A percentile compares a stretch with the other conserved stretches of the same genome.
Evolutionary conservation across 2,797 vertebrate species (phyloP).

Genomic region (Phrynocephalus guinanensis): DNA sequence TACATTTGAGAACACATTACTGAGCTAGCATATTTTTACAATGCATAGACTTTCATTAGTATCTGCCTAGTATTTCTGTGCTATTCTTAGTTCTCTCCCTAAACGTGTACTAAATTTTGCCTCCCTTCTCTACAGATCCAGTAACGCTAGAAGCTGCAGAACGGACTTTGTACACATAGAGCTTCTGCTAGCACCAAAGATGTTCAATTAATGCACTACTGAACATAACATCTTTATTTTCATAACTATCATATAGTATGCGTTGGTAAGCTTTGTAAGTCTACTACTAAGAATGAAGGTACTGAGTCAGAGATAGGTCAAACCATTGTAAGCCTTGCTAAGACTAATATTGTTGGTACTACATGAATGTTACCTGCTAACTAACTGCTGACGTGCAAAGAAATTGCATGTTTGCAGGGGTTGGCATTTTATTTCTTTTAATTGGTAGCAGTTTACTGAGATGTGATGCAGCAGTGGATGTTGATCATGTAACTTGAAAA

Average conservation of each 20-base stretch:
- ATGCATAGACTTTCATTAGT: neutral
- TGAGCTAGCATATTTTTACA: neutral
- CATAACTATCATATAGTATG: slow-evolving; percentile 71
- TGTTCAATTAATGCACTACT: slow-evolving; percentile 67
- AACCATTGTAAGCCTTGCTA: slow-evolving; percentile 64
- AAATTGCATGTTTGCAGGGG: slow-evolving; percentile 37
- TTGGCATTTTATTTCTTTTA: slow-evolving; percentile 13
- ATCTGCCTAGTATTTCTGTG: neutral
- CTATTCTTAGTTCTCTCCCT: neutral
- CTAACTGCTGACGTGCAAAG: slow-evolving; percentile 36
- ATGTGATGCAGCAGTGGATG: slow-evolving; percentile 38
- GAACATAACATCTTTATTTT: slow-evolving; percentile 71
- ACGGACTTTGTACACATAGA: slow-evolving; percentile 47
- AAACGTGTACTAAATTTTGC: neutral
- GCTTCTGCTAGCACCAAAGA: slow-evolving; percentile 80
- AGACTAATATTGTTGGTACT: slow-evolving; percentile 62
- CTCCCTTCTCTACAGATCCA: slow-evolving; percentile 46
- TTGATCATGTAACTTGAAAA: slow-evolving; percentile 50
- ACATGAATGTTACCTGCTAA: slow-evolving; percentile 58
- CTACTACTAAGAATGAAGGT: slow-evolving; percentile 49
- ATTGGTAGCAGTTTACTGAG: slow-evolving; percentile 38
- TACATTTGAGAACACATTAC: neutral
- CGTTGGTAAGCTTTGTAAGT: slow-evolving; percentile 61
- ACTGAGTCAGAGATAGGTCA: slow-evolving; percentile 62
- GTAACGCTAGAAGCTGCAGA: slow-evolving; percentile 50